Evolutionary conservation across 1,140 invertebrate genomes (phyloP), one percentile per base, ranked within the genome.

Genomic region (Bactericera cockerelli): DNA sequence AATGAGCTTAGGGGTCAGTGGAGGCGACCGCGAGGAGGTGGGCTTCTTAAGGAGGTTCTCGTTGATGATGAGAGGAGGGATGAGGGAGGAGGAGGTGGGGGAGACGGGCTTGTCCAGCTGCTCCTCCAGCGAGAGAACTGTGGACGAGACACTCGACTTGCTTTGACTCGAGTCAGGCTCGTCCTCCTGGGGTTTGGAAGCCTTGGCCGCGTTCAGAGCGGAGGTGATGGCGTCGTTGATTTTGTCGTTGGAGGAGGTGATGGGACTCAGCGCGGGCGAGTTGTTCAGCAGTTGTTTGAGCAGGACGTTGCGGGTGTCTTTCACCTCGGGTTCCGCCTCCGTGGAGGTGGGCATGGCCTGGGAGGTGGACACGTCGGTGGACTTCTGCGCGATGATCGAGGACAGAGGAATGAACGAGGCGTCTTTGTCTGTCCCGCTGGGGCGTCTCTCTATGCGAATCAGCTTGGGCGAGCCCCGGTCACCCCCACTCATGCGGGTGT

Each of bases 281-380:
- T 90, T 93, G 69, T 93, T 89, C 19, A 95, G 69, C 24, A 95
- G 72, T 69, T 94, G 87, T 67, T 94, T 94, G 19, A 95, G 70
- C 16, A 95, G 70, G 10, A 91, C 89, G 74, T 94, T 93, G 68
- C 92, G 87, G 1, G 86, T 86, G 63, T 90, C 86, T 65, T 87
- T 49, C 3, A 16, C 8, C 19, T 4, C 4, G n/a, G 4, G 4
- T 6, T 4, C 4, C 4, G 3, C 22, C 8, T 49, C 42, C 22
- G 26, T 3, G 2, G 56, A 33, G 16, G 56, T 26, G 4, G 56
- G 10, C 13, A 21, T 26, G 22, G 16, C 56, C 2, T 16, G 16
- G 54, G 24, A 26, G 42, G 38, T 24, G 58, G 21, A 11, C 33
- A 60, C 62, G 38, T 60, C 55, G 60, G 62, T 60, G 21, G 58